Percentiles rank a stretch among this genome's conserved stretches.
These are phyloP conservation scores for Eudemis profundana DNA, from an alignment of 2,888 invertebrate genomes.

Conservation along the genomic window DNA sequence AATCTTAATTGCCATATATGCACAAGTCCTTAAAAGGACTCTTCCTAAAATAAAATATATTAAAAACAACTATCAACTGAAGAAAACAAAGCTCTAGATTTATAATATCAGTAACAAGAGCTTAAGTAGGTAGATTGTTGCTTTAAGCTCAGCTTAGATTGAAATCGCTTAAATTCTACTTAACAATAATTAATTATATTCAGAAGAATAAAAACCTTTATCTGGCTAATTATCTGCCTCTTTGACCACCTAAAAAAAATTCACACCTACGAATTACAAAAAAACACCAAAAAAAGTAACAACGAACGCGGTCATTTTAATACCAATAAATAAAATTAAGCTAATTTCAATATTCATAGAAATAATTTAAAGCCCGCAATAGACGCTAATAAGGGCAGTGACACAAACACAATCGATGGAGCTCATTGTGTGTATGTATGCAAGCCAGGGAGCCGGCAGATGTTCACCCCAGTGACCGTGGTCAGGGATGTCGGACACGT, in stretches of 20 bases:
- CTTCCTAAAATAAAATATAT: background rate
- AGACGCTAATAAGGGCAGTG: constrained; percentile 42
- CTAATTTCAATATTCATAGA: constrained; percentile 36
- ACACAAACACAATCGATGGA: constrained; percentile 39
- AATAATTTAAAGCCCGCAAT: constrained; percentile 30
- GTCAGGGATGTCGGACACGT: constrained; percentile 32
- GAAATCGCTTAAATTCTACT: background rate
- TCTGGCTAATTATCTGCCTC: too few relatives aligned
- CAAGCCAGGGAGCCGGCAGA: constrained; percentile 32
- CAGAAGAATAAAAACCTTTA: too few relatives aligned
- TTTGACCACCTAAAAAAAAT: background rate
- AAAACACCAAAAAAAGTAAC: background rate
- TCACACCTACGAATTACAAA: background rate
- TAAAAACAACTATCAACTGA: too few relatives aligned
- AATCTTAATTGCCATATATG: too few relatives aligned
- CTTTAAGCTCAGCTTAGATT: background rate
- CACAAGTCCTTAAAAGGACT: background rate
- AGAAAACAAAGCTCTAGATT: too few relatives aligned
- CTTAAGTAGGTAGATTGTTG: background rate
- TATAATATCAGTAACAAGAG: background rate
- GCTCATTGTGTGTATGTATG: constrained; percentile 23
- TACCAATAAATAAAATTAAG: constrained; percentile 15
- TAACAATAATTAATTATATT: too few relatives aligned
- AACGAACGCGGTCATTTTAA: background rate
- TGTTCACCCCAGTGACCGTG: constrained; percentile 41